Conservation (phyloP, 2,113 vertebrate species). For the Mormyrus iriodes region DNA sequence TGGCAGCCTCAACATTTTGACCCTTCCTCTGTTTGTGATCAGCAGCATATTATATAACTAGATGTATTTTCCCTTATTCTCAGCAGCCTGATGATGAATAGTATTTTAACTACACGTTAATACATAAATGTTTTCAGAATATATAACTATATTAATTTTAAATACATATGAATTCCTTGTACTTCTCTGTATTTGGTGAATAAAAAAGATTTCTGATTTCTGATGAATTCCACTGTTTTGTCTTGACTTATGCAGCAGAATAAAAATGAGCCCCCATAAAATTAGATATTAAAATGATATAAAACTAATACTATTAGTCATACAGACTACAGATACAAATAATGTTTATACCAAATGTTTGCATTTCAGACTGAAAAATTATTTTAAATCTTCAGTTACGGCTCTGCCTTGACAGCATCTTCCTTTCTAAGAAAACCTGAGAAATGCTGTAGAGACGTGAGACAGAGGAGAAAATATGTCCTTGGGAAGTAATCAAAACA, state of each 20-base stretch:
- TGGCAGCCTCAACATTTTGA: background rate
- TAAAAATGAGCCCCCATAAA: background rate
- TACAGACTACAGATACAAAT: background rate
- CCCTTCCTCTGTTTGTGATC: background rate
- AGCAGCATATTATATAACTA: background rate
- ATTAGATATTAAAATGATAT: background rate
- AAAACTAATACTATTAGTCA: background rate
- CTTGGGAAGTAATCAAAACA: background rate
- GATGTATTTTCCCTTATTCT: background rate
- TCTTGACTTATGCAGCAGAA: background rate
- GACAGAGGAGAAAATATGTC: background rate
- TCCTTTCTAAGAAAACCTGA: background rate
- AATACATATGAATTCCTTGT: background rate
- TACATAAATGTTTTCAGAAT: background rate
- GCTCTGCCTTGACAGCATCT: background rate
- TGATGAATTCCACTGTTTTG: background rate
- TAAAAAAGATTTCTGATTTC: too few species aligned
- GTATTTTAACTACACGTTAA: background rate
- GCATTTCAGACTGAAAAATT: background rate
- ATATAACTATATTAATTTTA: background rate
- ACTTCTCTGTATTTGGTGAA: too few species aligned
- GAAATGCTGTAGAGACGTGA: background rate
- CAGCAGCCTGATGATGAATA: background rate
- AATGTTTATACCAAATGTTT: background rate
- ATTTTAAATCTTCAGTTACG: background rate